A percentile compares a stretch with the other conserved stretches of the same genome.
Conservation (phyloP, 92 coral and sea anemone genomes). For the Zoanthus gigantus region DNA sequence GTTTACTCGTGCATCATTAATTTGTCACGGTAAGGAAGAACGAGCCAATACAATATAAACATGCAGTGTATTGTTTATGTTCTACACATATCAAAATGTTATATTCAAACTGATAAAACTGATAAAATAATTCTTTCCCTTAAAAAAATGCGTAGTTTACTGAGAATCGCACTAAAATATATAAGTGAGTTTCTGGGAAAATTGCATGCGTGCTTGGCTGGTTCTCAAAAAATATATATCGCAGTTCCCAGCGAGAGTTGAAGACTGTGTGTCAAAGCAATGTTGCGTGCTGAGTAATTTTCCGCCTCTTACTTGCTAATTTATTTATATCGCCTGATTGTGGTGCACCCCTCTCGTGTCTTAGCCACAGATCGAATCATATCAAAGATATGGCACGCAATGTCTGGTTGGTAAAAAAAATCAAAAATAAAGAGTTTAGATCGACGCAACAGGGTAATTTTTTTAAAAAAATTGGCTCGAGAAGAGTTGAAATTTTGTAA, state of each 20-base stretch:
- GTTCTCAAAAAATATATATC: neutral
- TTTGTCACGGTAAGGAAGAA: constrained; percentile 34
- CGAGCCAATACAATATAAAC: neutral
- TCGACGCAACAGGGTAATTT: neutral
- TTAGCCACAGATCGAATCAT: constrained; percentile 21
- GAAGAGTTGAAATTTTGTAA: neutral
- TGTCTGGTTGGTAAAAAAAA: constrained; percentile 1
- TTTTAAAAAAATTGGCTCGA: neutral
- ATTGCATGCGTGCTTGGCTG: neutral
- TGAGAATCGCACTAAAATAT: neutral
- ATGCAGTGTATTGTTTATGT: neutral
- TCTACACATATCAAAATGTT: neutral
- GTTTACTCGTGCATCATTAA: constrained; percentile 13
- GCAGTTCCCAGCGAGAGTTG: neutral
- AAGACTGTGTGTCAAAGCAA: neutral
- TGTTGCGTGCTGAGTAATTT: constrained; percentile 38
- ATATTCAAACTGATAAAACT: neutral
- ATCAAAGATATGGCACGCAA: constrained; percentile 32
- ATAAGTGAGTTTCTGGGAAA: neutral
- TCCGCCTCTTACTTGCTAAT: constrained; percentile 9
- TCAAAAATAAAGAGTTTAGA: neutral
- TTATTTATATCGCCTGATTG: constrained; percentile 34
- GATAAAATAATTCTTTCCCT: neutral
- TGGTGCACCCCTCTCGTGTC: constrained; percentile 22
- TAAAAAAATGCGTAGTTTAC: neutral